Evolutionary conservation across 2,888 invertebrate genomes (phyloP).

Genomic region (Drosophila rellima): DNA sequence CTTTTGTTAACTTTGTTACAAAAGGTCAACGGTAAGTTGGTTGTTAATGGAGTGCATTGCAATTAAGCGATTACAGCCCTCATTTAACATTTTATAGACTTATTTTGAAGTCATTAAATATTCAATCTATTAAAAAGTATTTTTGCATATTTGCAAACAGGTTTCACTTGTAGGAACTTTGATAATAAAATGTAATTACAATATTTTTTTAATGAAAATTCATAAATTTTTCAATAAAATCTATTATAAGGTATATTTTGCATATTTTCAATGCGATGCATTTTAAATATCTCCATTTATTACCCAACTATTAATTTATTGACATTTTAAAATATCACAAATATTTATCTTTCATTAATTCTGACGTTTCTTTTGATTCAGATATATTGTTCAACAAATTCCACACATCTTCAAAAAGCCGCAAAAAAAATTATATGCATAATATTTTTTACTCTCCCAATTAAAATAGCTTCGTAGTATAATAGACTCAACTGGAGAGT

Average conservation of each 20-base stretch:
- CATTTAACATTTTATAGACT: not conserved
- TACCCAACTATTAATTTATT: not conserved
- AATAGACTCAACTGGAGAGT: slow-evolving; percentile 35
- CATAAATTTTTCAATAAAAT: not conserved
- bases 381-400: slow-evolving; percentile 1
- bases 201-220: not conserved
- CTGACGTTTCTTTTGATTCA: not conserved
- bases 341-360: slow-evolving; percentile 1
- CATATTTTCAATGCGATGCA: not conserved
- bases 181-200: not conserved
- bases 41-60: not conserved
- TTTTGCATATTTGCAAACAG: not conserved
- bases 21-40: slow-evolving; percentile 8
- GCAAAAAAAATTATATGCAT: slow-evolving; percentile 13
- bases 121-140: not conserved
- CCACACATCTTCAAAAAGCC: not conserved
- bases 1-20: not conserved
- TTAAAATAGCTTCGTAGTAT: slow-evolving; percentile 44
- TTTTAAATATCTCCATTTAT: not conserved
- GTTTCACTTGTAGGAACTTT: not conserved
- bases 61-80: not conserved
- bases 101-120: not conserved
- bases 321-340: slow-evolving; percentile 2
- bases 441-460: slow-evolving; percentile 9
- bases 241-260: not conserved